Base-by-base conservation (phyloP, 2,888 invertebrate species). In the Tanaodytes sp. region DNA sequence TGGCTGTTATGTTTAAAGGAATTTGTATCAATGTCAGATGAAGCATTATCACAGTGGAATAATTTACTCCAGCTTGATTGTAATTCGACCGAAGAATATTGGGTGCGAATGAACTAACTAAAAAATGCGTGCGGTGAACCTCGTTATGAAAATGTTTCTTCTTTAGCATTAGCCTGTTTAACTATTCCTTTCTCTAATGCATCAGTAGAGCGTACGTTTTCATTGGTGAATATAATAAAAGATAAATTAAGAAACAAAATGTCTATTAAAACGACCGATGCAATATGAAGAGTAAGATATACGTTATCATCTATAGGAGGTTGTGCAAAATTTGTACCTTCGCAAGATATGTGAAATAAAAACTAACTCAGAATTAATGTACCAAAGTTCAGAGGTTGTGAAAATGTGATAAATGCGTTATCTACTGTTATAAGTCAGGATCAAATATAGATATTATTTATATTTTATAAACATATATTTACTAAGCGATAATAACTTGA, bases 141-240 rank as follows among this genome's bases (percentile, higher is more conserved):
- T 4, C 27, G 27, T 3, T 43, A 23, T 27, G 14, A 23, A 43
- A 43, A 43, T 43, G 2, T 43, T 2, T 12, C 23, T 12, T 2
- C n/a, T 23, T 12, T 43, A 23, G 27, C 14, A 15, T 20, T 52
- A 14, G 65, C 5, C 65, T 65, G 9, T 2, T 36, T 48, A 12
- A 48, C 18, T 19, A 16, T 48, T 16, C 19, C 19, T 2, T 67
- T 74, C 46, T 73, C 72, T 23, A 71, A 74, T 43, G 72, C 67
- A 5, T 2, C n/a, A 2, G 48, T 48, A n/a, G 48, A 48, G 20
- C 6, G 48, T 11, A 58, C 72, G 6, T 71, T 71, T 51, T 72
- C 67, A 1, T 48, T 72, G 8, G 37, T 61, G 1, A 69, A 43
- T 43, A 54, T 71, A 3, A 23, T 71, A 1, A 62, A 71, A 39